phyloP scores from a whole-genome alignment of 2,888 invertebrate genomes.

The Minunthozetes semirufus region DNA sequence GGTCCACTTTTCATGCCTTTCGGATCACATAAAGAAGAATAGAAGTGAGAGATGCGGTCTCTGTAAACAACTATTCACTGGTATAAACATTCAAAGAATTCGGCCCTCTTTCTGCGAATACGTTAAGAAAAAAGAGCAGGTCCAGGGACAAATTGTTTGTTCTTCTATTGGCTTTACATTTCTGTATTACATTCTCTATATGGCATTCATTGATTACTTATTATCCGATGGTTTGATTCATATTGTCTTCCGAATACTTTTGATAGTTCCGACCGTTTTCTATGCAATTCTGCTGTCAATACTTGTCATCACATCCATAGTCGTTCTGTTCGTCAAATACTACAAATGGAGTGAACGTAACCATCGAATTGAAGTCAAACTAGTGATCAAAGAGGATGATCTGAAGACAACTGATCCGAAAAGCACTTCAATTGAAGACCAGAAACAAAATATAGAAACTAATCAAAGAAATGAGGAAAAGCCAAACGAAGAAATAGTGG shows the following conservation, averaged over 20 bases:
- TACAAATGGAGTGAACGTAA: background rate
- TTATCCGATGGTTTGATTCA: background rate
- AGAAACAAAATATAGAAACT: too few species aligned
- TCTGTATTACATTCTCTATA: conserved; percentile 14
- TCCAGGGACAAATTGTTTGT: background rate
- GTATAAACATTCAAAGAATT: background rate
- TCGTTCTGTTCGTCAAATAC: background rate
- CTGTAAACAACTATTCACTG: background rate
- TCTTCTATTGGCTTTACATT: background rate
- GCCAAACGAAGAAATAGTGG: too few species aligned
- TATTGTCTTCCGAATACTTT: background rate
- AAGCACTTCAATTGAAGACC: too few species aligned
- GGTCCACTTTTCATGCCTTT: conserved; percentile 5
- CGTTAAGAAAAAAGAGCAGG: background rate
- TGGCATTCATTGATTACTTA: background rate
- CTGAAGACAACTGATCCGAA: too few species aligned
- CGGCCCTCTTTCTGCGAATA: background rate
- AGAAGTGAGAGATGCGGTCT: background rate
- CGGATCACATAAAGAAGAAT: background rate
- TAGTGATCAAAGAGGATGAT: too few species aligned
- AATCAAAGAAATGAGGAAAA: too few species aligned
- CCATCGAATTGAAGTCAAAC: background rate
- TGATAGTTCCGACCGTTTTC: conserved; percentile 20
- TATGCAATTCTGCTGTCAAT: background rate
- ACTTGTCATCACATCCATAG: background rate